A percentile compares a stretch with the other conserved stretches of the same genome.
Conservation (phyloP, 2,888 invertebrate genomes). For the Nemapogon koenigi region DNA sequence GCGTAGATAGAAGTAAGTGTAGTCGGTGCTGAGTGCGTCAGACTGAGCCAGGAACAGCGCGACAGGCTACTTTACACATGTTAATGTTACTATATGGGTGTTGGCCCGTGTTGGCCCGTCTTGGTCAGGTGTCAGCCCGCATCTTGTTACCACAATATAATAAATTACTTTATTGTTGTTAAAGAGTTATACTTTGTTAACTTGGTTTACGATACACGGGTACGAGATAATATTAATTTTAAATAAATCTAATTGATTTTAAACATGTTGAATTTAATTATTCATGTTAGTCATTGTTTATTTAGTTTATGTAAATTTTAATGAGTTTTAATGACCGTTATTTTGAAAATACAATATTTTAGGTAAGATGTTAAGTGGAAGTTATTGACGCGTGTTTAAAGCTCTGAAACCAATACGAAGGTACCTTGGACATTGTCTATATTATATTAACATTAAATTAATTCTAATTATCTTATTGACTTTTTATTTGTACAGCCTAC, state of each 20-base stretch:
- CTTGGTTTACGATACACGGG: conserved; percentile 59
- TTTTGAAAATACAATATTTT: conserved; percentile 46
- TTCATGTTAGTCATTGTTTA: conserved; percentile 60
- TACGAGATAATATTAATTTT: conserved; percentile 60
- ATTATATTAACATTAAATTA: conserved; percentile 67
- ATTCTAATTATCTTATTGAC: conserved; percentile 33
- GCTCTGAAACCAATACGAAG: conserved; percentile 61
- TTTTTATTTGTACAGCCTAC: conserved; percentile 1
- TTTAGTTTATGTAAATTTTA: conserved; percentile 41
- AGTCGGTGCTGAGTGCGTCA: too few relatives aligned
- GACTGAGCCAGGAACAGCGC: too few relatives aligned
- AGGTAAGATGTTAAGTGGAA: conserved; percentile 48
- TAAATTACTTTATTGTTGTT: too few relatives aligned
- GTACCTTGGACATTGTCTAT: conserved; percentile 66
- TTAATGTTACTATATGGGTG: too few relatives aligned
- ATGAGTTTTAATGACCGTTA: conserved; percentile 51
- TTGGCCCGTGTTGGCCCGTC: too few relatives aligned
- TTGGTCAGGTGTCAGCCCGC: too few relatives aligned
- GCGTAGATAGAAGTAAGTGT: too few relatives aligned
- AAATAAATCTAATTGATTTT: conserved; percentile 35
- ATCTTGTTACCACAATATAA: too few relatives aligned
- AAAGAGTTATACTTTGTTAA: too few relatives aligned
- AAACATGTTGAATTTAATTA: conserved; percentile 43
- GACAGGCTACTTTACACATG: too few relatives aligned
- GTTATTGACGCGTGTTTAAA: conserved; percentile 46